Conservation (phyloP, 2,797 vertebrate genomes). For the Lacerta bilineata region DNA sequence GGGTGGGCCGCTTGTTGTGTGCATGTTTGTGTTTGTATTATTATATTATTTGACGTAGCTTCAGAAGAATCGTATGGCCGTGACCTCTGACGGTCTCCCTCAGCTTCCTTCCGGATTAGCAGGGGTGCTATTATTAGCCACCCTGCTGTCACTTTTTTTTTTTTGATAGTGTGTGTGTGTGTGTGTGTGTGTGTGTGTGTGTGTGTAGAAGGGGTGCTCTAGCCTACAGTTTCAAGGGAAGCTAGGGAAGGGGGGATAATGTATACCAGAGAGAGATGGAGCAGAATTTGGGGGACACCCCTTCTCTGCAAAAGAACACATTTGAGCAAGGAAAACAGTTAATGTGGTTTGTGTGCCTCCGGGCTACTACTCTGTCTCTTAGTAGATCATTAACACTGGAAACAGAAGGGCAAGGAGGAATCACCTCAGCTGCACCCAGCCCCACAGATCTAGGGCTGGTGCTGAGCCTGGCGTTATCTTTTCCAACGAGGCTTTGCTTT, state of each 20-base stretch:
- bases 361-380: neutral
- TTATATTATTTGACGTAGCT: slow-evolving; percentile 28
- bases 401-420: slow-evolving; percentile 6
- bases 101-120: slow-evolving; percentile 42
- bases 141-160: slow-evolving; percentile 1
- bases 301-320: neutral
- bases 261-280: no score
- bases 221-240: neutral
- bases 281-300: neutral
- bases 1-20: neutral
- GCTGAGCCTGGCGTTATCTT: neutral
- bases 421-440: slow-evolving; percentile 24
- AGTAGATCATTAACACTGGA: slow-evolving; percentile 48
- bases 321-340: slow-evolving; percentile 1
- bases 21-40: neutral
- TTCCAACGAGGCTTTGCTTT: neutral
- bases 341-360: neutral
- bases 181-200: no score
- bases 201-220: neutral
- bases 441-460: slow-evolving; percentile 21
- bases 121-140: slow-evolving; percentile 37
- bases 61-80: neutral
- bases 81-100: slow-evolving; percentile 47
- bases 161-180: no score
- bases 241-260: neutral